Conservation (phyloP, 2,888 invertebrate species). For the Diadegma fenestrale region DNA sequence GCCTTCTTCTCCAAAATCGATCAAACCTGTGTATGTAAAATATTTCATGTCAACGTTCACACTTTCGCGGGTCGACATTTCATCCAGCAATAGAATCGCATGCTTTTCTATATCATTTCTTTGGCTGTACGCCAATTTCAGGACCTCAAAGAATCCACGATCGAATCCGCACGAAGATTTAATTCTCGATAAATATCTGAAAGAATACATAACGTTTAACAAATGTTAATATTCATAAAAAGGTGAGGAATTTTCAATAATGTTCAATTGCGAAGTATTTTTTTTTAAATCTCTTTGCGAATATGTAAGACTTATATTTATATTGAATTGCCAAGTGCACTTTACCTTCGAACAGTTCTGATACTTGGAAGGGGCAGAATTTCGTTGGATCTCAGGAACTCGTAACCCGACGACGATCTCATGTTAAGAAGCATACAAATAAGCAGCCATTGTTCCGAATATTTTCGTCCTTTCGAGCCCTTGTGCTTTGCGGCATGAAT, state of each 20-base stretch:
- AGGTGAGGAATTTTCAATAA: conserved; percentile 11
- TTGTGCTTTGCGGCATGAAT: conserved; percentile 9
- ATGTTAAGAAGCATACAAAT: conserved; percentile 13
- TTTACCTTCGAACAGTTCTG: conserved; percentile 22
- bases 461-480: conserved; percentile 12
- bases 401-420: conserved; percentile 12
- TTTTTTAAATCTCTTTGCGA: not conserved
- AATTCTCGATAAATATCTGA: conserved; percentile 37
- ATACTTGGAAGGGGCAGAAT: conserved; percentile 15
- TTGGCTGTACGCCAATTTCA: conserved; percentile 40
- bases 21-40: conserved; percentile 55
- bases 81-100: conserved; percentile 60
- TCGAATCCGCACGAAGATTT: conserved; percentile 65
- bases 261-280: not conserved
- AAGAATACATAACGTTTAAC: not conserved
- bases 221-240: not conserved
- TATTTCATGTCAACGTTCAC: conserved; percentile 56
- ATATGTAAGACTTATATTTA: conserved; percentile 2
- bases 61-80: conserved; percentile 62
- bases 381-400: conserved; percentile 12
- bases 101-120: conserved; percentile 61
- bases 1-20: conserved; percentile 61
- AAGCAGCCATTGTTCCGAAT: not conserved
- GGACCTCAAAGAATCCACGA: conserved; percentile 49
- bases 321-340: not conserved